These are phyloP conservation scores for Temnothorax nylanderi DNA, from an alignment of 1,140 invertebrate genomes.

Conservation along the genomic window DNA sequence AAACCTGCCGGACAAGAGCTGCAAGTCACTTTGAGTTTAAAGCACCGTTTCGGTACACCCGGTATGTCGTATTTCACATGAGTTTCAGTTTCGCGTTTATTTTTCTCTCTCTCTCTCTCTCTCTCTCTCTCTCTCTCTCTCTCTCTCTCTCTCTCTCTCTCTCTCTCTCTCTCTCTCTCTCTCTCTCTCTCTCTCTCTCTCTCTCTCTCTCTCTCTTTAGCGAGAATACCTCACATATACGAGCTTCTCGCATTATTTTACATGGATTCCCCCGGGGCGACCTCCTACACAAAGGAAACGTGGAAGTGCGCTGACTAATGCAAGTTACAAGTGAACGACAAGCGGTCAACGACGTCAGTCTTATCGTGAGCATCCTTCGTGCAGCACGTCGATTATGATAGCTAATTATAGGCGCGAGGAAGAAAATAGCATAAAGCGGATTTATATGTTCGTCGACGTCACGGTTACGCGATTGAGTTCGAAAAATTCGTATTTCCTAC, in stretches of 20 bases:
- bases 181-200: background rate
- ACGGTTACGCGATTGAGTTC: background rate
- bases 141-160: no score
- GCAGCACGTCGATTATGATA: slow-evolving; percentile 63
- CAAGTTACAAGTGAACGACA: slow-evolving; percentile 66
- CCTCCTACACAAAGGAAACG: slow-evolving; percentile 56
- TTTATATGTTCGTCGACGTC: background rate
- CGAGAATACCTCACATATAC: slow-evolving; percentile 22
- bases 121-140: no score
- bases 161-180: no score
- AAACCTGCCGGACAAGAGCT: background rate
- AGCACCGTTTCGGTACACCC: slow-evolving; percentile 13
- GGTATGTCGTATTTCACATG: background rate
- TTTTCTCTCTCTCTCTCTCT: no score
- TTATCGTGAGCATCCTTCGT: slow-evolving; percentile 77
- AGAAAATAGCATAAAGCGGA: background rate
- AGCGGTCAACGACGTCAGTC: slow-evolving; percentile 77
- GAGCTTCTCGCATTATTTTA: slow-evolving; percentile 52
- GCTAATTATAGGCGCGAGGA: slow-evolving; percentile 3
- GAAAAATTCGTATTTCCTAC: background rate
- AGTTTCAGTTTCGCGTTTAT: slow-evolving; percentile 16
- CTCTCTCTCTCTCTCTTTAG: background rate
- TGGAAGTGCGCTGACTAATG: slow-evolving; percentile 57
- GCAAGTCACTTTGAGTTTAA: slow-evolving; percentile 4
- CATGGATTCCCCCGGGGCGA: slow-evolving; percentile 29